Conservation (phyloP, 2,113 vertebrate species). For the Clarias gariepinus region DNA sequence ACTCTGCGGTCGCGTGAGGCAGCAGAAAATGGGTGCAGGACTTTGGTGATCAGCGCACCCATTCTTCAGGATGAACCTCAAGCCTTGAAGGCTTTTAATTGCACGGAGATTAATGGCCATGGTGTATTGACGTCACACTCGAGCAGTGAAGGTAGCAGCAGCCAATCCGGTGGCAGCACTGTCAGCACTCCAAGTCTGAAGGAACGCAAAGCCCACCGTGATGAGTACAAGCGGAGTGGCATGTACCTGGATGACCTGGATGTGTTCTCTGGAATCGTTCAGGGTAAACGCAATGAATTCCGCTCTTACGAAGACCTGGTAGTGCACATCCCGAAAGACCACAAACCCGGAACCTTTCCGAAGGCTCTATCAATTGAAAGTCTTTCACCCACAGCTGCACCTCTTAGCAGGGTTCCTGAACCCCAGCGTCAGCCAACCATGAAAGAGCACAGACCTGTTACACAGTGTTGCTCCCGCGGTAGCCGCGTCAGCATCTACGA, state of each 20-base stretch:
- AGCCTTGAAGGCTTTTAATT: slow-evolving; percentile 79
- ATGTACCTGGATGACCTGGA: slow-evolving; percentile 93
- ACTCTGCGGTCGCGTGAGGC: slow-evolving; percentile 80
- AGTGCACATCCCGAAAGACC: slow-evolving; percentile 93
- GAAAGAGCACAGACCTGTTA: slow-evolving; percentile 74
- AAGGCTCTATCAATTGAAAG: slow-evolving; percentile 97
- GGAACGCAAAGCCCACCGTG: slow-evolving; percentile 79
- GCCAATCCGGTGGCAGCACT: slow-evolving; percentile 77
- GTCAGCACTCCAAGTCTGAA: slow-evolving; percentile 81
- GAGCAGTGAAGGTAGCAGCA: slow-evolving; percentile 80
- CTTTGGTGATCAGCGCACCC: slow-evolving; percentile 83
- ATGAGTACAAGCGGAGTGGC: slow-evolving; percentile 84
- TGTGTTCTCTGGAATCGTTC: slow-evolving; percentile 71
- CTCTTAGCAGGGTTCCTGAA: slow-evolving; percentile 75
- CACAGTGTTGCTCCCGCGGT: slow-evolving; percentile 80
- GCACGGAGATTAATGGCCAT: slow-evolving; percentile 78
- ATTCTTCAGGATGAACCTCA: slow-evolving; percentile 83
- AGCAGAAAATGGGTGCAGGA: slow-evolving; percentile 68
- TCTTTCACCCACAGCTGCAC: slow-evolving; percentile 79
- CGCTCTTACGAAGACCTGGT: slow-evolving; percentile 92
- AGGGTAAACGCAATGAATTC: slow-evolving; percentile 79
- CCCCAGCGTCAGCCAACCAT: slow-evolving; percentile 63
- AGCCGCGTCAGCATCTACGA: slow-evolving; percentile 85
- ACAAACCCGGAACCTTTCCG: slow-evolving; percentile 97
- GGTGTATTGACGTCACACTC: slow-evolving; percentile 66